Evolutionary conservation across 1,140 invertebrate species (phyloP), one percentile per base, ranked within the genome.

Genomic region (Diorhabda elongata): DNA sequence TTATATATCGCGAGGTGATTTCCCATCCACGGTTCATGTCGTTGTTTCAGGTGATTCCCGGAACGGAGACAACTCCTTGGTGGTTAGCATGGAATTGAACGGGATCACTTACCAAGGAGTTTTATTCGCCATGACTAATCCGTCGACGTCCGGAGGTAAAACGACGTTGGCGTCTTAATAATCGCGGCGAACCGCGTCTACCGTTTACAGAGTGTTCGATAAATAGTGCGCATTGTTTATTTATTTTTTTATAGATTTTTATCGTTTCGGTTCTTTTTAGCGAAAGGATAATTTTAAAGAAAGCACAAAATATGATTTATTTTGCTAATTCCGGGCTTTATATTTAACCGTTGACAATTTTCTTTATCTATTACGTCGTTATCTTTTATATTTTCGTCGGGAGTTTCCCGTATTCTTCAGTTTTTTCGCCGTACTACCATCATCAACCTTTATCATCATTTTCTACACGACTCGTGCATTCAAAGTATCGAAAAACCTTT

Each of bases 31-130:
- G 26, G 0, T 58, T 70, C 71, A 8, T 60, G 43, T 67, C 64
- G 72, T 71, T 68, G 73, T 80, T 82, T 2, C 79, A 91, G 89
- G 88, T 68, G 90, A 90, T 72, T 85, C 87, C 42, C 84, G 81
- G 69, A 91, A 91, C 70, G 89, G 90, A 3, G 93, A 96, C 76
- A 77, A 73, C 56, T 96, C 96, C 11, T 82, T 99, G 58, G 91
- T 95, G 44, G 95, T 99, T 3, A 96, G 92, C 74, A 95, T 99
- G 89, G 96, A 98, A 81, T 87, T 99, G 57, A 98, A 99, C 80
- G 97, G 97, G 47, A 89, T 93, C 9, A 90, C 90, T 77, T 97
- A 96, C 78, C 91, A 95, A 82, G 94, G 94, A 7, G 89, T 96
- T 8, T 84, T 96, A 2, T 93, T 94, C 81, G 92, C 93, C 58